Conservation (phyloP, 2,797 vertebrate genomes). For the Gobionotothen gibberifrons region DNA sequence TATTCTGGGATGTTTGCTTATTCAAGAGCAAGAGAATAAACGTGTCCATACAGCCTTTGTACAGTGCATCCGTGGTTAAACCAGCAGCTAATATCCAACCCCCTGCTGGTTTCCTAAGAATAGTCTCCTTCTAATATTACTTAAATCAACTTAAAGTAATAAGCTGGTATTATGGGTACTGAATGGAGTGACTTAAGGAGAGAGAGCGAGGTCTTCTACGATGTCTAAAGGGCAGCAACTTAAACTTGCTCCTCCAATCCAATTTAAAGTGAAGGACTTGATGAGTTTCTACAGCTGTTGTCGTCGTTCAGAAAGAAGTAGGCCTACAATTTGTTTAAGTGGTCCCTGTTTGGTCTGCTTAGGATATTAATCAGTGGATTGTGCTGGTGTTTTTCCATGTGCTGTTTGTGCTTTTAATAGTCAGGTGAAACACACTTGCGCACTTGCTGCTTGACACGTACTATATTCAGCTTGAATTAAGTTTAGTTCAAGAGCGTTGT, state of each 20-base stretch:
- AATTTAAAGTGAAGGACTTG: conserved; percentile 57
- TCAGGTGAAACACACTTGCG: conserved; percentile 6
- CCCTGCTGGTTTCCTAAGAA: conserved; percentile 50
- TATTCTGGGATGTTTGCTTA: conserved; percentile 54
- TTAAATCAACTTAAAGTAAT: conserved; percentile 74
- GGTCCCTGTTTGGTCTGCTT: conserved; percentile 34
- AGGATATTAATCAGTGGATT: conserved; percentile 15
- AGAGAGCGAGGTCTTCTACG: conserved; percentile 40
- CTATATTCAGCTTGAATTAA: not conserved
- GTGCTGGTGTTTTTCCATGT: not conserved
- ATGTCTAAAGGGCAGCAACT: conserved; percentile 59
- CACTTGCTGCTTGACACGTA: not conserved
- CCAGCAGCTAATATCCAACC: conserved; percentile 42
- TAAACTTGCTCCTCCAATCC: conserved; percentile 64
- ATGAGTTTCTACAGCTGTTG: conserved; percentile 29
- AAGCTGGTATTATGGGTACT: conserved; percentile 69
- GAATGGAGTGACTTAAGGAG: conserved; percentile 49
- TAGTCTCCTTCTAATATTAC: conserved; percentile 53
- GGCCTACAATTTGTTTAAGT: conserved; percentile 36
- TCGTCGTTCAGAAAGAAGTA: conserved; percentile 25
- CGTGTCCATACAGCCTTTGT: conserved; percentile 21
- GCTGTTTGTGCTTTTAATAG: conserved; percentile 8
- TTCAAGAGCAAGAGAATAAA: conserved; percentile 38
- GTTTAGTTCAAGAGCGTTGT: not conserved
- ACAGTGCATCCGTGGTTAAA: conserved; percentile 10